Conservation (phyloP, 2,888 invertebrate species). For the Hecatera dysodea region DNA sequence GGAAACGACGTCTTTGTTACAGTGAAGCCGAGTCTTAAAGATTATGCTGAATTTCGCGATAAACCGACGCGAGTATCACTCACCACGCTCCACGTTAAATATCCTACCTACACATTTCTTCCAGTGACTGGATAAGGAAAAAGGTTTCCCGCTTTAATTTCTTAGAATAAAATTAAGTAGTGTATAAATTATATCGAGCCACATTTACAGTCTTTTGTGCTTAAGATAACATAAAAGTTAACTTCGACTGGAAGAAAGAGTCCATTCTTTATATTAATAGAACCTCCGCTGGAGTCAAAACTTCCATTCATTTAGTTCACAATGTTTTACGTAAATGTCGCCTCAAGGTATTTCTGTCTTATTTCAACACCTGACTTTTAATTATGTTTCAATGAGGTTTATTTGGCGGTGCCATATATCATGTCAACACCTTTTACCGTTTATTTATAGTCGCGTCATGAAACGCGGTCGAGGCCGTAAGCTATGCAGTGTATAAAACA, state of each 20-base stretch:
- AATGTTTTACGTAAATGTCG: conserved; percentile 28
- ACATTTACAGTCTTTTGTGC: conserved; percentile 46
- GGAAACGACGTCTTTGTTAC: conserved; percentile 73
- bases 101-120: conserved; percentile 45
- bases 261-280: conserved; percentile 43
- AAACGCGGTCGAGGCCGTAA: conserved; percentile 74
- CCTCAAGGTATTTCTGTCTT: conserved; percentile 36
- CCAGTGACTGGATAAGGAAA: conserved; percentile 34
- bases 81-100: conserved; percentile 48
- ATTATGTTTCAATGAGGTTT: conserved; percentile 57
- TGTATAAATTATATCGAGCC: conserved; percentile 36
- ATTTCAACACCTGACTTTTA: conserved; percentile 55
- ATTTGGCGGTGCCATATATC: conserved; percentile 58
- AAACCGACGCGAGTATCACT: conserved; percentile 65
- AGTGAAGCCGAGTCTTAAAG: conserved; percentile 70
- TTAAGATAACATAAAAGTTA: conserved; percentile 45
- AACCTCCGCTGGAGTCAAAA: conserved; percentile 20
- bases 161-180: conserved; percentile 40
- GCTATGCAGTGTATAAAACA: conserved; percentile 70
- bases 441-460: conserved; percentile 69
- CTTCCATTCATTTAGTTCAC: conserved; percentile 24
- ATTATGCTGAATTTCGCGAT: conserved; percentile 73
- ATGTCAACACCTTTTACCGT: conserved; percentile 66
- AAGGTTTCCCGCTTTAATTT: conserved; percentile 33
- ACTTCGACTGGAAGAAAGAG: conserved; percentile 41